phyloP scores from a whole-genome alignment of 1,140 invertebrate genomes.

The Sycophaga agraensis region DNA sequence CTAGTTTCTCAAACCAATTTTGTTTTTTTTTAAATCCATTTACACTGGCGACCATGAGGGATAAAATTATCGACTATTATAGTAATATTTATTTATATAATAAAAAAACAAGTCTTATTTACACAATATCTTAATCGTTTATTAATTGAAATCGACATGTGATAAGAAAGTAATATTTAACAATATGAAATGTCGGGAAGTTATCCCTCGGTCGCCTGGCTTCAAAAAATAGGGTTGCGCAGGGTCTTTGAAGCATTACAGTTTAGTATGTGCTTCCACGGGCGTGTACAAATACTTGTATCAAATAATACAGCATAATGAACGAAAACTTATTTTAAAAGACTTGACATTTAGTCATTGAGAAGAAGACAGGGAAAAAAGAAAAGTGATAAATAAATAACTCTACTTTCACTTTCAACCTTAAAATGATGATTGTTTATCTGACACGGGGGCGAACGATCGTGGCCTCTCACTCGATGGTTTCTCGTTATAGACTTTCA shows the following conservation, averaged over 20 bases:
- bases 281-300: constrained; percentile 5
- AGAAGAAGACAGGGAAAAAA: constrained; percentile 23
- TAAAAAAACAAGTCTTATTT: not conserved
- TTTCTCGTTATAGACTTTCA: not conserved
- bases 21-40: constrained; percentile 4
- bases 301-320: constrained; percentile 13
- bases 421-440: constrained; percentile 27
- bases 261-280: constrained; percentile 16
- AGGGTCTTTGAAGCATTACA: constrained; percentile 24
- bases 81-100: not conserved
- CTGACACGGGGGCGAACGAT: constrained; percentile 1
- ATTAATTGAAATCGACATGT: not conserved
- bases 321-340: not conserved
- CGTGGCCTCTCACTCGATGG: constrained; percentile 21
- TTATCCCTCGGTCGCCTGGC: not conserved
- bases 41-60: not conserved
- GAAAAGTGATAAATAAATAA: constrained; percentile 12
- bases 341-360: constrained; percentile 18
- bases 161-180: not conserved
- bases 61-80: not conserved
- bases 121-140: not conserved
- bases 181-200: constrained; percentile 1
- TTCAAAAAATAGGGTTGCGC: constrained; percentile 12
- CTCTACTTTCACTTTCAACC: constrained; percentile 26
- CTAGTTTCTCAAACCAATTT: constrained; percentile 1